Evolutionary conservation across 1,140 invertebrate species (phyloP).

Genomic region (Heliconius hewitsoni): DNA sequence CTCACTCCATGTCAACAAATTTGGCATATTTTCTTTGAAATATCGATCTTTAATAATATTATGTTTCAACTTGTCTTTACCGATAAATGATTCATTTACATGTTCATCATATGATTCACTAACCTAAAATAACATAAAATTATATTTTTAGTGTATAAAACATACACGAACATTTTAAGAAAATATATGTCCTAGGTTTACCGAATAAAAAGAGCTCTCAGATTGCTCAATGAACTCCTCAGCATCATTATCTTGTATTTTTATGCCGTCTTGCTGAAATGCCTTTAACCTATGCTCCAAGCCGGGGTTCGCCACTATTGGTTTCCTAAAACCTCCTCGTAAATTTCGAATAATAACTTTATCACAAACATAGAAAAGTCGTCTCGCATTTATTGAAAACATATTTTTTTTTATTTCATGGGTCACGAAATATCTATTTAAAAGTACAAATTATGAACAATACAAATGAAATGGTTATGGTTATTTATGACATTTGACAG

Average conservation of each 20-base stretch:
- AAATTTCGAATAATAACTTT: constrained; percentile 60
- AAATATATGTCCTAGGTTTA: constrained; percentile 37
- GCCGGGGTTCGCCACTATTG: constrained; percentile 55
- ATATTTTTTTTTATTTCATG: constrained; percentile 38
- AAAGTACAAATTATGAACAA: not conserved
- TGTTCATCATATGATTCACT: constrained; percentile 64
- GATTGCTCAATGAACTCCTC: constrained; percentile 69
- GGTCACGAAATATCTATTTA: not conserved
- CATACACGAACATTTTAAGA: no score
- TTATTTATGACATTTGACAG: not conserved
- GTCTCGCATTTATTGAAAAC: constrained; percentile 53
- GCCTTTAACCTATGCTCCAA: constrained; percentile 58
- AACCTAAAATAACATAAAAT: constrained; percentile 43
- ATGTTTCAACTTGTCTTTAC: constrained; percentile 69
- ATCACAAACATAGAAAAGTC: constrained; percentile 51
- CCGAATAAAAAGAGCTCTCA: constrained; percentile 64
- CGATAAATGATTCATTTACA: constrained; percentile 60
- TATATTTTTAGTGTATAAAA: no score
- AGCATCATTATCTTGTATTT: constrained; percentile 56
- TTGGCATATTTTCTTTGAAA: constrained; percentile 86
- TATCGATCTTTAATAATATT: constrained; percentile 88
- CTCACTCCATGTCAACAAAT: constrained; percentile 91
- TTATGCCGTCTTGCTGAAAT: constrained; percentile 58
- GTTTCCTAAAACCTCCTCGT: constrained; percentile 38
- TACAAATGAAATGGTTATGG: not conserved